phyloP scores from a whole-genome alignment of 2,113 vertebrate species.

The Cichladusa arquata region DNA sequence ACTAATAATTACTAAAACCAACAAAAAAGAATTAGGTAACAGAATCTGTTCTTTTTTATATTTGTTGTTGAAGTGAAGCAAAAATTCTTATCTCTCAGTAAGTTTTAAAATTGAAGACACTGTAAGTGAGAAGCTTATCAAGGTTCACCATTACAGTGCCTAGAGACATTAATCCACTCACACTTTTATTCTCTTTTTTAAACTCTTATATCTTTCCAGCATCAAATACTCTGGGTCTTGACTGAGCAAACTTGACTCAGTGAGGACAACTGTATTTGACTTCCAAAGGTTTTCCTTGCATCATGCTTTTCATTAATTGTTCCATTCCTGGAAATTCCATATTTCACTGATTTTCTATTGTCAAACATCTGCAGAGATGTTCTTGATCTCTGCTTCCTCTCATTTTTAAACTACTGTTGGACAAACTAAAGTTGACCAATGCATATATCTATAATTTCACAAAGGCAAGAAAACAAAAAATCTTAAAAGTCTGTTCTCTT shows the following conservation, averaged over 20 bases:
- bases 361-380: neutral
- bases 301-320: neutral
- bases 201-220: neutral
- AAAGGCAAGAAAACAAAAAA: neutral
- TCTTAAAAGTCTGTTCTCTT: neutral
- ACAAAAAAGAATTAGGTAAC: neutral
- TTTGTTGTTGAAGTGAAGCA: neutral
- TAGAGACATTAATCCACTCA: neutral
- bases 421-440: neutral
- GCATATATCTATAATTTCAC: neutral
- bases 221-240: neutral
- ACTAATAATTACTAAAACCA: neutral
- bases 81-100: neutral
- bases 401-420: neutral
- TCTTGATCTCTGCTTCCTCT: neutral
- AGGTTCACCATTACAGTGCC: neutral
- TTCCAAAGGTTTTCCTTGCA: neutral
- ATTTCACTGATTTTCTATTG: neutral
- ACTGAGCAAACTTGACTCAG: neutral
- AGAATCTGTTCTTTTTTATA: neutral
- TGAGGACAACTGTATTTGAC: neutral
- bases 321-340: neutral
- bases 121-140: neutral
- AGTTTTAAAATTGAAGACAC: neutral
- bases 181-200: neutral